These are phyloP conservation scores for Gortyna flavago DNA, from an alignment of 2,888 invertebrate species.

Conservation along the genomic window DNA sequence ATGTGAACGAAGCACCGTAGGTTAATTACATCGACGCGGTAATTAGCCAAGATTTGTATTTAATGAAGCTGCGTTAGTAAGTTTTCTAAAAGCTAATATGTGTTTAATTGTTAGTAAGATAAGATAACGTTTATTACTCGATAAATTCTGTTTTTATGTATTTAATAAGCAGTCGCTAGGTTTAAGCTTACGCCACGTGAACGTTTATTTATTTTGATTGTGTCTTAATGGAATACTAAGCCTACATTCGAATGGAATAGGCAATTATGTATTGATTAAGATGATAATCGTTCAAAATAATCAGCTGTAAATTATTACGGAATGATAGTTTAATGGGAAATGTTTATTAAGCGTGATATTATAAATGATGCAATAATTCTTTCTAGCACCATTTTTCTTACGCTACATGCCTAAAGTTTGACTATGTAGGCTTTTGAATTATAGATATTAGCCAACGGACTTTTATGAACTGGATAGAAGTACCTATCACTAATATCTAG, in stretches of 20 bases:
- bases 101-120: constrained; percentile 64
- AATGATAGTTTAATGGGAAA: constrained; percentile 40
- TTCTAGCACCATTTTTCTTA: constrained; percentile 15
- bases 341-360: constrained; percentile 28
- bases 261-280: constrained; percentile 46
- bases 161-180: constrained; percentile 36
- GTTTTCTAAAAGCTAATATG: constrained; percentile 68
- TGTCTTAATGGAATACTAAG: constrained; percentile 28
- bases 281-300: constrained; percentile 42
- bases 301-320: constrained; percentile 48
- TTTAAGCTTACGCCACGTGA: constrained; percentile 12
- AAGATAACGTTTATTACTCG: constrained; percentile 66
- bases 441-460: neutral
- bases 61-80: constrained; percentile 70
- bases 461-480: neutral
- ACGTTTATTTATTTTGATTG: constrained; percentile 30
- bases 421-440: neutral
- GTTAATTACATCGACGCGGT: constrained; percentile 69
- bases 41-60: constrained; percentile 79
- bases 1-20: constrained; percentile 57
- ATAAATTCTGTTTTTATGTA: constrained; percentile 57
- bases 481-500: constrained; percentile 11
- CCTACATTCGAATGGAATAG: constrained; percentile 22
- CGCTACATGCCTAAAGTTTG: neutral
- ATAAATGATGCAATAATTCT: constrained; percentile 28